Evolutionary conservation across 1,140 invertebrate species (phyloP).

Genomic region (Centruroides sculpturatus): DNA sequence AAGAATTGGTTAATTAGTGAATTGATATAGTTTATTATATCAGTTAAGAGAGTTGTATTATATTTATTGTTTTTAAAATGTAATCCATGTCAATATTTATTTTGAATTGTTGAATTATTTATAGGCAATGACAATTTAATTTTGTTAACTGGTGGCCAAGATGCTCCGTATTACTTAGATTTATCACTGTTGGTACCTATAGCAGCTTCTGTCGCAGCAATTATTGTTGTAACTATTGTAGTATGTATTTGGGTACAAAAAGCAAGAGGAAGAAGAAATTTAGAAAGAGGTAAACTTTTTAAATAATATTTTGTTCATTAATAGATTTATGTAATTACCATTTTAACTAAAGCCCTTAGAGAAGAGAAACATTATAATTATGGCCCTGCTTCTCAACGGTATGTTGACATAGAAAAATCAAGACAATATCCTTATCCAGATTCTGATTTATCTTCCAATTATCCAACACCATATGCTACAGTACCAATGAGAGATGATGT

Average conservation of each 20-base stretch:
- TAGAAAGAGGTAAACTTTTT: constrained; percentile 8
- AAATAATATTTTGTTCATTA: too few species aligned
- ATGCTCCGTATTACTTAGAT: constrained; percentile 6
- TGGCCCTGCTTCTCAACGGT: constrained; percentile 8
- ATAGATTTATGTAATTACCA: too few species aligned
- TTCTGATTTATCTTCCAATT: constrained; percentile 1
- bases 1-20: too few species aligned
- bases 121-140: constrained; percentile 2
- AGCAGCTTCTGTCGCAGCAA: constrained; percentile 15
- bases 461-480: constrained; percentile 12
- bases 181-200: constrained; percentile 18
- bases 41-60: too few species aligned
- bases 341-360: constrained; percentile 4
- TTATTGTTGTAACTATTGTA: constrained; percentile 17
- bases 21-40: too few species aligned
- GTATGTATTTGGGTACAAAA: constrained; percentile 18
- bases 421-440: constrained; percentile 4
- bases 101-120: too few species aligned
- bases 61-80: too few species aligned
- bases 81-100: too few species aligned
- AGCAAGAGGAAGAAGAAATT: constrained; percentile 5
- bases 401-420: constrained; percentile 15
- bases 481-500: constrained; percentile 10
- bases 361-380: constrained; percentile 11
- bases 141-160: background rate